phyloP scores from a whole-genome alignment of 1,140 invertebrate species.

The Colletes latitarsis region DNA sequence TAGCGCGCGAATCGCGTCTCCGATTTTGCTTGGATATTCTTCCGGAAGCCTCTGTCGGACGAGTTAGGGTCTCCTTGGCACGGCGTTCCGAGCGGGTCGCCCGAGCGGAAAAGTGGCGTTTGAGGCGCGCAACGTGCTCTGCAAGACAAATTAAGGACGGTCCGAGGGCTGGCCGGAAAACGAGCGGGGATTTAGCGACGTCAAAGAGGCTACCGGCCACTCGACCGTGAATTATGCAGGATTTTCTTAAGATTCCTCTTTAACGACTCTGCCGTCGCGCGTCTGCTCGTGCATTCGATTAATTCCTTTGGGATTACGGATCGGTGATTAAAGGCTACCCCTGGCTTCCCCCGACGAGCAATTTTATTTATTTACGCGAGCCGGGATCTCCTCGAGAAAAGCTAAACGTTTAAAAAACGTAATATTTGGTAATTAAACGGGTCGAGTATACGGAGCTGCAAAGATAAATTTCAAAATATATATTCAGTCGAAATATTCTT shows the following conservation, averaged over 20 bases:
- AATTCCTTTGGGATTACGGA: slow-evolving; percentile 28
- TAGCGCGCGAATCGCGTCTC: too few relatives aligned
- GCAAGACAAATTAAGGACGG: slow-evolving; percentile 62
- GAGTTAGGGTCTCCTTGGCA: slow-evolving; percentile 48
- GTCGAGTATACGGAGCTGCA: too few relatives aligned
- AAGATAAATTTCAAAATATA: too few relatives aligned
- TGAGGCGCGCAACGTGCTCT: slow-evolving; percentile 61
- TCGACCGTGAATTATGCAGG: slow-evolving; percentile 62
- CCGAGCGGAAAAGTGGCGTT: slow-evolving; percentile 65
- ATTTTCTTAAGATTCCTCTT: slow-evolving; percentile 56
- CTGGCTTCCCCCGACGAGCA: too few relatives aligned
- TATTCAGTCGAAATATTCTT: too few relatives aligned
- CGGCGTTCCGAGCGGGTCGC: slow-evolving; percentile 28
- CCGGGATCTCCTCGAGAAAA: too few relatives aligned
- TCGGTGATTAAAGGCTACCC: slow-evolving; percentile 27
- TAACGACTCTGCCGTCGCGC: slow-evolving; percentile 26
- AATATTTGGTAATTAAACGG: too few relatives aligned
- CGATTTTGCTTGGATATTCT: neutral
- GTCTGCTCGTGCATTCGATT: slow-evolving; percentile 14
- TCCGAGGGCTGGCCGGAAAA: slow-evolving; percentile 40
- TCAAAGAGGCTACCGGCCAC: slow-evolving; percentile 41
- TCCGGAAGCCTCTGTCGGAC: neutral
- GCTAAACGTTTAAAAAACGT: too few relatives aligned
- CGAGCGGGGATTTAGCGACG: slow-evolving; percentile 37
- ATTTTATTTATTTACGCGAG: neutral